phyloP scores from a whole-genome alignment of 2,888 invertebrate genomes.

The Dolichomitus sp. region DNA sequence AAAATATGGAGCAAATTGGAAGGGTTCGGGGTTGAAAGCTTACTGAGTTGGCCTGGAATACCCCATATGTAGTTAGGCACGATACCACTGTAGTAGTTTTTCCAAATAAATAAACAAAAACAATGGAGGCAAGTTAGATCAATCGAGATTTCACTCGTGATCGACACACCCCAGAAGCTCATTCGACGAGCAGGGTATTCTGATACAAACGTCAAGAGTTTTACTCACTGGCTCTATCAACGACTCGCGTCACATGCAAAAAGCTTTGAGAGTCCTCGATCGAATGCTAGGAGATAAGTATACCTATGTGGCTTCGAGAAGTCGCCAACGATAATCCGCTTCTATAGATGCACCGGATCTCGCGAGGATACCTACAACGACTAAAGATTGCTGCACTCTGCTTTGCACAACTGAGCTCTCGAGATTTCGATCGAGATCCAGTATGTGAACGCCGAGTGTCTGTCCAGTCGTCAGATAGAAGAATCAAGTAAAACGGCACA shows the following conservation, averaged over 20 bases:
- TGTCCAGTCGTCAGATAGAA: constrained; percentile 18
- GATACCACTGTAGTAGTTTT: too few relatives aligned
- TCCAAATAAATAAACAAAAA: background rate
- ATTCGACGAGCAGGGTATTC: background rate
- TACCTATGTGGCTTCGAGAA: constrained; percentile 11
- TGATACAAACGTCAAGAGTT: constrained; percentile 45
- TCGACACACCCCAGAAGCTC: constrained; percentile 40
- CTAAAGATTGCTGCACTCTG: constrained; percentile 19
- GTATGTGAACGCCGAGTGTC: constrained; percentile 26
- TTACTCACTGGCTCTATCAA: too few relatives aligned
- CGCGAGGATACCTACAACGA: background rate
- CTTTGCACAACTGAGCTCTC: background rate
- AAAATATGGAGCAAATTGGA: too few relatives aligned
- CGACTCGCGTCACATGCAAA: constrained; percentile 17
- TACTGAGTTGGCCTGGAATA: too few relatives aligned
- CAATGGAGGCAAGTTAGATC: constrained; percentile 6
- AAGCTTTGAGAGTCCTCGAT: constrained; percentile 12
- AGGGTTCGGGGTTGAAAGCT: too few relatives aligned
- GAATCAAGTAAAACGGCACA: constrained; percentile 38
- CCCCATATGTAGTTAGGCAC: too few relatives aligned
- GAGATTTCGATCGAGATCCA: constrained; percentile 51
- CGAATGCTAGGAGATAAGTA: constrained; percentile 11
- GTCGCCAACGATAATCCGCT: constrained; percentile 45
- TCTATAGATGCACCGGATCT: constrained; percentile 21
- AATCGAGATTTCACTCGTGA: constrained; percentile 45